phyloP scores from a whole-genome alignment of 2,888 invertebrate species.

The Harmothoe impar region DNA sequence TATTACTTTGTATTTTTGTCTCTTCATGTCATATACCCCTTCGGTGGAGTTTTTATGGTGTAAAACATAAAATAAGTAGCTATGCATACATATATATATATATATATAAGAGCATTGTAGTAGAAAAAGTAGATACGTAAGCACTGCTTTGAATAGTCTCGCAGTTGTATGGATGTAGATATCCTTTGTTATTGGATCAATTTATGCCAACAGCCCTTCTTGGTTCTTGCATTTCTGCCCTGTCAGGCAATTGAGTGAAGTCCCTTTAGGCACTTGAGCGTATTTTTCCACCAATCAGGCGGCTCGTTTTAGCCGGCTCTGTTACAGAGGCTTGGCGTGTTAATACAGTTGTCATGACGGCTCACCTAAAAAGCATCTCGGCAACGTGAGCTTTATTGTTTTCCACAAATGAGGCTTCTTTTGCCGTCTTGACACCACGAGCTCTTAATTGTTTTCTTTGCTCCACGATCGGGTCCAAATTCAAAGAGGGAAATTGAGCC shows the following conservation, averaged over 20 bases:
- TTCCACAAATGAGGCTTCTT: constrained; percentile 47
- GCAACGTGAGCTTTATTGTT: constrained; percentile 54
- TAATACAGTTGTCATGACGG: constrained; percentile 48
- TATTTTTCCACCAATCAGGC: background rate
- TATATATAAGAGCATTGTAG: too few species aligned
- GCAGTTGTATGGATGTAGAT: background rate
- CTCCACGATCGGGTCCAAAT: constrained; percentile 34
- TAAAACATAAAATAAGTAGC: background rate
- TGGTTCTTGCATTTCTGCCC: background rate
- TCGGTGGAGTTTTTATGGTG: background rate
- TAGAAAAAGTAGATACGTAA: background rate
- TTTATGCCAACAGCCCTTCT: background rate
- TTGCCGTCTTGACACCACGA: constrained; percentile 27
- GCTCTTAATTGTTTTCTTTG: constrained; percentile 58
- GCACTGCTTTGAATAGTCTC: background rate
- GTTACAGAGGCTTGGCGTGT: constrained; percentile 14
- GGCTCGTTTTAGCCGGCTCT: background rate
- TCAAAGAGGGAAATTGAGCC: constrained; percentile 60
- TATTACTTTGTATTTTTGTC: background rate
- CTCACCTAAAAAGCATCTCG: background rate
- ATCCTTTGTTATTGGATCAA: background rate
- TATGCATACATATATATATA: background rate
- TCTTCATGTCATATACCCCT: constrained; percentile 17
- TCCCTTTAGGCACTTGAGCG: background rate
- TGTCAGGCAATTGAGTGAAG: background rate